Conservation (phyloP, 2,113 vertebrate genomes). For the Chascanopsetta lugubris region DNA sequence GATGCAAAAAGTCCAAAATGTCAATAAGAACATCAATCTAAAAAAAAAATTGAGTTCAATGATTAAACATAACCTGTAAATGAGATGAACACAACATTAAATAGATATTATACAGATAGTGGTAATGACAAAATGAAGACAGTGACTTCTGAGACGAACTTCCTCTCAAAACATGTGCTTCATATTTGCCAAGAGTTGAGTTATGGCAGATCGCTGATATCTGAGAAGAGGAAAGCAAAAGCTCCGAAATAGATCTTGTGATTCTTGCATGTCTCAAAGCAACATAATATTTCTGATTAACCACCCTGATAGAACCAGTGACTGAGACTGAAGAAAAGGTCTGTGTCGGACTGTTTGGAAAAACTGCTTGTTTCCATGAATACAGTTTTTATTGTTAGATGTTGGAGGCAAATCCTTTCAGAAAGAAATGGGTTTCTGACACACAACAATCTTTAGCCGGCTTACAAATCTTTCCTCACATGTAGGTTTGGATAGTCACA, state of each 20-base stretch:
- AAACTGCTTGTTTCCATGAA: background rate
- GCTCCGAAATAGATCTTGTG: background rate
- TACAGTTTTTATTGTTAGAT: background rate
- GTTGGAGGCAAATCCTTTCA: background rate
- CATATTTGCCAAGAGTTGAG: background rate
- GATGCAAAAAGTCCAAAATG: too few relatives aligned
- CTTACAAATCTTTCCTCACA: too few relatives aligned
- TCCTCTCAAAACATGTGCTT: background rate
- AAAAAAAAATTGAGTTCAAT: background rate
- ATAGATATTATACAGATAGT: background rate
- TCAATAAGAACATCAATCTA: background rate
- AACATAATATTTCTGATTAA: conserved; percentile 1
- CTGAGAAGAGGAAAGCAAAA: conserved; percentile 4
- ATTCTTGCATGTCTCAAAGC: conserved; percentile 3
- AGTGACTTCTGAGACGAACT: background rate
- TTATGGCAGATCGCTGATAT: background rate
- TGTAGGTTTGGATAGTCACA: too few relatives aligned
- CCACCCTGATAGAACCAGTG: background rate
- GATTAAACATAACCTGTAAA: background rate
- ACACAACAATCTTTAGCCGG: background rate
- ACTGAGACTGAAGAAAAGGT: background rate
- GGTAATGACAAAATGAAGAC: background rate
- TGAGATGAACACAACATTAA: background rate
- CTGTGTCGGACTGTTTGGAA: background rate
- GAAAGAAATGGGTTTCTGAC: too few relatives aligned